phyloP scores from a whole-genome alignment of 2,113 vertebrate species.

The Crypturellus undulatus region DNA sequence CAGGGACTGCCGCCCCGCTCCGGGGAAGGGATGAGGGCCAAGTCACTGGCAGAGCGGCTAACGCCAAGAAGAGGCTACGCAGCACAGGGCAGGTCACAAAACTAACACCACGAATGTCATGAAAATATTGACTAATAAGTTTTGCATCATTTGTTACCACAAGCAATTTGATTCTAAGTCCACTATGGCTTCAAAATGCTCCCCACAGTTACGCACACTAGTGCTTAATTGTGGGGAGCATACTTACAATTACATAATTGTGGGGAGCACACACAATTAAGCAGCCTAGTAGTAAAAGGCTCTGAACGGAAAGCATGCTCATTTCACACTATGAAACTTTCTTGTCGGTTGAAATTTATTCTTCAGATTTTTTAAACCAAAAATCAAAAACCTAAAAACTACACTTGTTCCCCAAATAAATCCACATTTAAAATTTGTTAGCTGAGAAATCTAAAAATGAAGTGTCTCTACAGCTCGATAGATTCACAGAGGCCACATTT shows the following conservation, averaged over 20 bases:
- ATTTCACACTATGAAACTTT: not conserved
- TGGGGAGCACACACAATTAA: too few relatives aligned
- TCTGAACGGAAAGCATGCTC: not conserved
- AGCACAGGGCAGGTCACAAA: not conserved
- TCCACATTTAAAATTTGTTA: not conserved
- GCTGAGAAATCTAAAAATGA: not conserved
- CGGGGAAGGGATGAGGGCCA: not conserved
- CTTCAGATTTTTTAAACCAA: not conserved
- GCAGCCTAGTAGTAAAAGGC: not conserved
- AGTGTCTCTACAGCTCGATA: not conserved
- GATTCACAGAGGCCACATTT: not conserved
- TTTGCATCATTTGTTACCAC: not conserved
- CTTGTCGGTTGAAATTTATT: not conserved
- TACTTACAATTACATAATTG: too few relatives aligned
- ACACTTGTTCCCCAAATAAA: not conserved
- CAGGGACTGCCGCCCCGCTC: not conserved
- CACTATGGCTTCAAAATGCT: not conserved
- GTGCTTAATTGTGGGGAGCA: too few relatives aligned
- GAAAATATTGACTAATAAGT: not conserved
- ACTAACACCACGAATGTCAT: not conserved
- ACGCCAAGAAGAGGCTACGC: not conserved
- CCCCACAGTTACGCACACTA: not conserved
- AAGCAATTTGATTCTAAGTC: not conserved
- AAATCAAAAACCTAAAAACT: not conserved
- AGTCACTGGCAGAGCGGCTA: not conserved